Conservation (phyloP, 2,888 invertebrate species). For the Tipula lateralis region DNA sequence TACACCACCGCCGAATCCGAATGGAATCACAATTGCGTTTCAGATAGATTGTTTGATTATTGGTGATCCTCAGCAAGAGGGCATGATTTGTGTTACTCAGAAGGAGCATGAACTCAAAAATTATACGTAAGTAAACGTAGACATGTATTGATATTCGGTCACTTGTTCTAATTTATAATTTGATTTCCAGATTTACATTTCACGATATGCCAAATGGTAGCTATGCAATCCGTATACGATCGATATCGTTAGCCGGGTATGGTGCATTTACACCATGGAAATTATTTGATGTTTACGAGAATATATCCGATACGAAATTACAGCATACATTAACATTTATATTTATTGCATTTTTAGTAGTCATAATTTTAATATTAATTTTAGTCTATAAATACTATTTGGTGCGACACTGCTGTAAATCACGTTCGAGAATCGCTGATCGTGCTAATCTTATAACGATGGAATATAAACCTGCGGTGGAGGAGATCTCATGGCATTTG, state of each 20-base stretch:
- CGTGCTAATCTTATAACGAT: not conserved
- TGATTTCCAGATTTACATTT: conserved; percentile 14
- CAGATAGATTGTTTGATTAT: conserved; percentile 53
- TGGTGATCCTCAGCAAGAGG: conserved; percentile 43
- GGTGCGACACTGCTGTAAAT: not conserved
- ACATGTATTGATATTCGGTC: not conserved
- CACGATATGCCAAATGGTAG: conserved; percentile 47
- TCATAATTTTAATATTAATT: not conserved
- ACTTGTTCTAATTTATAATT: not conserved
- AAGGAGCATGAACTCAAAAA: conserved; percentile 39
- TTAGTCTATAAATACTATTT: not conserved
- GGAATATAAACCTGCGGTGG: not conserved
- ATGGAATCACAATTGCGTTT: conserved; percentile 61
- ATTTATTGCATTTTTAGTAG: not conserved
- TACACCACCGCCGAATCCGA: conserved; percentile 59
- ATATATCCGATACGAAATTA: not conserved
- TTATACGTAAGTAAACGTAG: conserved; percentile 30
- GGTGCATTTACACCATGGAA: conserved; percentile 45
- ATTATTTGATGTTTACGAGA: not conserved
- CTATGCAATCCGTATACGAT: conserved; percentile 56
- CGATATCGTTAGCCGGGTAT: conserved; percentile 57
- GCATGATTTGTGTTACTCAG: conserved; percentile 52
- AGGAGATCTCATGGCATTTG: not conserved
- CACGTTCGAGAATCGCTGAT: not conserved
- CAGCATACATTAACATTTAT: not conserved